Evolutionary conservation across 2,888 invertebrate species (phyloP), one percentile per base, ranked within the genome.

Genomic region (Stenichneumon culpator): DNA sequence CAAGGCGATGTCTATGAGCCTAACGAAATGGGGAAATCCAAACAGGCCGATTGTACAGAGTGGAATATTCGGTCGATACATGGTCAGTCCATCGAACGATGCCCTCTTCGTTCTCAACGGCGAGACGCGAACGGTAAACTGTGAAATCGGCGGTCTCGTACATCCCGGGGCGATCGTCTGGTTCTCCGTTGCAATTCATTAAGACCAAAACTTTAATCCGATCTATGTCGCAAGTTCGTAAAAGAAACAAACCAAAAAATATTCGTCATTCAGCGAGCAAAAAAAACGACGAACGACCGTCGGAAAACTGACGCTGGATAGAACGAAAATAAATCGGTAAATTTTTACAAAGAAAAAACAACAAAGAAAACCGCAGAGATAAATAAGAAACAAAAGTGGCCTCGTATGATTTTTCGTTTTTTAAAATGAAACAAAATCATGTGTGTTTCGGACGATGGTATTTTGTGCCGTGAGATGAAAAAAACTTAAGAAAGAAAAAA

Each of bases 51-150:
- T 97, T 87, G 95, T 95, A 84, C 95, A 96, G 82, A 96, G 97
- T 87, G 96, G 96, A 83, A 94, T 96, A 70, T 97, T 97, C 93
- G 96, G 96, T 63, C 96, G 96, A 90, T 97, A 96, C 93, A 95
- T 97, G 95, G 96, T 97, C 85, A 96, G 96, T 52, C 96, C 97
- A 0, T 96, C 96, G 78, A 96, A 95, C 91, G 96, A 96, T 89
- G 96, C 97, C 16, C 94, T 97, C 44, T 96, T 96, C 93, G 96
- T 97, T 63, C 95, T 97, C 84, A 97, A 97, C 92, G 97, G 96
- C 11, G 95, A 96, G 89, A 96, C 96, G 86, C 95, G 96, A 91
- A 96, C 96, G 67, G 96, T 97, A 83, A 97, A 97, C 94, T 97
- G 97, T 94, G 96, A 97, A 93, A 97, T 97, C 88, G 96, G 96